phyloP scores from a whole-genome alignment of 2,888 invertebrate genomes.

The Carterocephalus palaemon region DNA sequence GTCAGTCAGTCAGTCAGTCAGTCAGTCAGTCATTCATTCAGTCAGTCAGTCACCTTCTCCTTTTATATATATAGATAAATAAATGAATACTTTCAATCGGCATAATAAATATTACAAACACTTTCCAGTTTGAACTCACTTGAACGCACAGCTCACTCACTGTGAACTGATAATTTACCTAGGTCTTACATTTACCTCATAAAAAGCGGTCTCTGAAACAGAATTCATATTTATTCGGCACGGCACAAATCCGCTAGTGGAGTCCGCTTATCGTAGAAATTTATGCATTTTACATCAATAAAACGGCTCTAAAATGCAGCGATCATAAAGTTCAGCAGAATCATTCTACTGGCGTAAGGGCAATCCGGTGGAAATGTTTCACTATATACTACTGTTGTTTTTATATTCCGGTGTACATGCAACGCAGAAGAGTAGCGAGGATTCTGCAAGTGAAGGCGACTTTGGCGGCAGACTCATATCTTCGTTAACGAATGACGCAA shows the following conservation, averaged over 20 bases:
- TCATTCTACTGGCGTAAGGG: conserved; percentile 29
- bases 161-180: conserved; percentile 11
- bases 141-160: conserved; percentile 9
- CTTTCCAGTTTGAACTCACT: conserved; percentile 3
- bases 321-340: conserved; percentile 35
- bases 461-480: conserved; percentile 44
- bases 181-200: conserved; percentile 12
- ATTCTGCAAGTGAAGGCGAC: conserved; percentile 34
- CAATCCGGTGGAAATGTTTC: conserved; percentile 44
- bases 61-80: no score
- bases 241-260: conserved; percentile 38
- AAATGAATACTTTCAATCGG: no score
- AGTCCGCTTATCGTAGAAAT: conserved; percentile 51
- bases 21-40: no score
- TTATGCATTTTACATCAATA: conserved; percentile 55
- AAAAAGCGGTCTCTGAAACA: conserved; percentile 16
- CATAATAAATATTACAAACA: no score
- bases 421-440: conserved; percentile 5
- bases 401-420: conserved; percentile 17
- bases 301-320: conserved; percentile 40
- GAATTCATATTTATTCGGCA: conserved; percentile 38
- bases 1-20: no score
- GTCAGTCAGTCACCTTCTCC: no score
- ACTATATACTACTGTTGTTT: conserved; percentile 38
- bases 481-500: conserved; percentile 51